Base-by-base conservation (phyloP, 2,888 invertebrate genomes). In the Chalcis sispes region DNA sequence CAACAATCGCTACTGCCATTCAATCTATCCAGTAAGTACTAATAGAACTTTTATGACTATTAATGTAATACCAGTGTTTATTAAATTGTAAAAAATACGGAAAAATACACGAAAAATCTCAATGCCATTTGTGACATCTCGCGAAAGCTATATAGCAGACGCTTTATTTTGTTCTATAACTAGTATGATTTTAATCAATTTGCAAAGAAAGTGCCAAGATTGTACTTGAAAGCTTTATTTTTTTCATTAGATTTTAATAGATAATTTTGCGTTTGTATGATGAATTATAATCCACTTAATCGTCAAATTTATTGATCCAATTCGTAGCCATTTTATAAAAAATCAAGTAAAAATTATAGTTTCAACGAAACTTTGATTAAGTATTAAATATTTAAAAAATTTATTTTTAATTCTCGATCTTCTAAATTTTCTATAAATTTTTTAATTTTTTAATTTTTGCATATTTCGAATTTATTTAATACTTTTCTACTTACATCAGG, bases 81-180 rank as follows among this genome's bases (percentile, higher is more conserved):
- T 32, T 15, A 42, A 1, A 46, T 25, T 15, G 54, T 25, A 25
- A 42, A 40, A 25, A 65, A 50, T 61, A n/a, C 23, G 62, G 46
- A 36, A 50, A 69, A 75, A 54, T n/a, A 20, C n/a, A 72, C 72
- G 52, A 2, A 46, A 59, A 79, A 80, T 80, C 27, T 59, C 59
- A 61, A 54, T 71, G 82, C 82, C 52, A 59, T 81, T 81, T 84
- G 82, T 85, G 84, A 86, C 85, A 83, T 84, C 79, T 84, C 81
- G 75, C 75, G 80, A 82, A 79, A 79, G 69, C 79, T 77, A 81
- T 81, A 80, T 83, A 84, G 85, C 85, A 85, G 86, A 86, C 85
- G 85, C 80, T 82, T 83, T 81, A 36, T 65, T 27, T 66, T 82
- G 18, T 46, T 75, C 29, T 54, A 81, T 81, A 81, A 81, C 75